Evolutionary conservation across 2,888 invertebrate genomes (phyloP).

Genomic region (Girardia tigrina): DNA sequence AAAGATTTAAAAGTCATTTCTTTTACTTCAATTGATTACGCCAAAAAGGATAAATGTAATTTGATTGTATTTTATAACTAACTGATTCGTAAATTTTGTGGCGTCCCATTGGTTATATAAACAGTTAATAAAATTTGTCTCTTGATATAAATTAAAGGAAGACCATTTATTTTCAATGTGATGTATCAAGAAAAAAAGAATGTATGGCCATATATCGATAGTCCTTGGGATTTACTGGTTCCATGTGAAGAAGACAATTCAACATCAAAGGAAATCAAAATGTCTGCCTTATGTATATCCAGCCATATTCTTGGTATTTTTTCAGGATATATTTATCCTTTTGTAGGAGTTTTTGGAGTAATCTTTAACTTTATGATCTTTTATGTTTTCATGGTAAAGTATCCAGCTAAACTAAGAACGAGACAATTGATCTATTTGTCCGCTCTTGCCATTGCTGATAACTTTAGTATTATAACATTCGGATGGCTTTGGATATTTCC

Average conservation of each 20-base stretch:
- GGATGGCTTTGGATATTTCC: slow-evolving; percentile 37
- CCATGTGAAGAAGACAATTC: neutral
- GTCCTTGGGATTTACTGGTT: slow-evolving; percentile 31
- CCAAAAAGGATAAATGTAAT: too few relatives aligned
- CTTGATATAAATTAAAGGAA: too few relatives aligned
- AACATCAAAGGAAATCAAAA: neutral
- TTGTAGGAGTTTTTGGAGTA: slow-evolving; percentile 33
- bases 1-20: too few relatives aligned
- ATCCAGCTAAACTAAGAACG: neutral
- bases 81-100: too few relatives aligned
- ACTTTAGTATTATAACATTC: slow-evolving; percentile 28
- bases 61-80: too few relatives aligned
- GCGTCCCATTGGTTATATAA: too few relatives aligned
- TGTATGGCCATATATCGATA: slow-evolving; percentile 24
- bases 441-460: slow-evolving; percentile 33
- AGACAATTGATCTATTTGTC: slow-evolving; percentile 34
- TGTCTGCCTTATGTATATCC: slow-evolving; percentile 17
- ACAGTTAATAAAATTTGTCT: too few relatives aligned
- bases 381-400: slow-evolving; percentile 28
- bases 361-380: slow-evolving; percentile 29
- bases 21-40: too few relatives aligned
- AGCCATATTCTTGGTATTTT: slow-evolving; percentile 26
- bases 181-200: neutral
- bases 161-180: too few relatives aligned
- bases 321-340: slow-evolving; percentile 33